A percentile compares a stretch with the other conserved stretches of the same genome.
Conservation (phyloP, 1,140 invertebrate species). For the Drosophila novamexicana region DNA sequence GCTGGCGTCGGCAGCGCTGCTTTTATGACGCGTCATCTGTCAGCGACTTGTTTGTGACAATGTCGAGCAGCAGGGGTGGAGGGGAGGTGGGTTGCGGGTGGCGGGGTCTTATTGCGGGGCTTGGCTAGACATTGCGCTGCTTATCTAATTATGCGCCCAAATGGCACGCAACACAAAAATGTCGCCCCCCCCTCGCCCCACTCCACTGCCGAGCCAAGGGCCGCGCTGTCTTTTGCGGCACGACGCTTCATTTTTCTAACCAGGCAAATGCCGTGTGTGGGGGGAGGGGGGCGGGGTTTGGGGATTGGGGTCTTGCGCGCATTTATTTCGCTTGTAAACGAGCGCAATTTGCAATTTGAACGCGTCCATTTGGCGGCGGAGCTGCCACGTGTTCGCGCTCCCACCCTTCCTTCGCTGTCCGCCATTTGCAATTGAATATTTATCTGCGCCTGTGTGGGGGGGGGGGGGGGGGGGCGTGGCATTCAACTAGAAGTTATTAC, state of each 20-base stretch:
- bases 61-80: constrained; percentile 2
- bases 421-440: constrained; percentile 75
- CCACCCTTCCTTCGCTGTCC: constrained; percentile 1
- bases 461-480: constrained; percentile 61
- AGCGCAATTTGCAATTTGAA: constrained; percentile 76
- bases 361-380: constrained; percentile 57
- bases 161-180: constrained; percentile 73
- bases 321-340: constrained; percentile 77
- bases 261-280: constrained; percentile 7
- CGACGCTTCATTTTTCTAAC: constrained; percentile 78
- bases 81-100: background rate
- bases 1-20: constrained; percentile 26
- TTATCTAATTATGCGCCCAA: constrained; percentile 76
- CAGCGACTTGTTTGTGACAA: constrained; percentile 74
- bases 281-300: background rate
- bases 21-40: constrained; percentile 79
- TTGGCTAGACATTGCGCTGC: constrained; percentile 52
- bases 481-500: constrained; percentile 67
- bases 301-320: constrained; percentile 44
- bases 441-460: constrained; percentile 51
- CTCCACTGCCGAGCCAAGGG: constrained; percentile 3
- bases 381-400: background rate
- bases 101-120: constrained; percentile 7
- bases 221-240: constrained; percentile 69
- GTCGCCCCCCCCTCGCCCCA: background rate